Evolutionary conservation across 2,797 vertebrate species (phyloP), one percentile per base, ranked within the genome.

Genomic region (Pogoniulus pusillus): DNA sequence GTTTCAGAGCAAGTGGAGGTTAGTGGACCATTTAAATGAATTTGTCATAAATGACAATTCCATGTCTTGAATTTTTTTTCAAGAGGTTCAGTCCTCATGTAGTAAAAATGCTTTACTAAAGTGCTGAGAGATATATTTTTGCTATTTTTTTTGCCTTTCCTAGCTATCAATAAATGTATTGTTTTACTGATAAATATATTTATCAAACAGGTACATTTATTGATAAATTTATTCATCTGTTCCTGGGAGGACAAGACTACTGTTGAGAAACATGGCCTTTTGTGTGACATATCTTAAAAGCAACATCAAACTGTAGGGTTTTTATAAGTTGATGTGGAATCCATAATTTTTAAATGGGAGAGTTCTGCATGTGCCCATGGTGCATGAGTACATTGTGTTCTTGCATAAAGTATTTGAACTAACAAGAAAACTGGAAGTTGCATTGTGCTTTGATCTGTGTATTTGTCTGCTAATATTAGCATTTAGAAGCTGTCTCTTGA

Each of bases 401-500:
- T 68, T 65, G 19, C 30, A 27, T 55, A 58, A 70, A 80, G 74
- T 84, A 59, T 35, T 85, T 53, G 62, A 84, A n/a, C 55, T 86
- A 71, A 64, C 37, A 93, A n/a, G 35, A 84, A 92, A 71, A 89
- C 7, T 55, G 60, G 8, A 94, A 86, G 58, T 58, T 0, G 0
- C 1, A 0, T 88, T 84, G 12, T 62, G 47, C 30, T 90, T 84
- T 69, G 22, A 59, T 80, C 37, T 63, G 4, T 47, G 1, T 63
- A 20, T 84, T 92, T 91, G 24, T 75, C 68, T 84, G 35, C 63
- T 39, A 65, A 59, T 43, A 30, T 35, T 60, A 34, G 74, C 65
- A 91, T 77, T 91, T 86, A 91, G 45, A n/a, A 93, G 5, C 64
- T 88, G 37, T 55, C 77, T 80, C 64, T 70, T 47, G 65, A 82